Evolutionary conservation across 2,113 vertebrate genomes (phyloP).

Genomic region (Prochilodus magdalenae): DNA sequence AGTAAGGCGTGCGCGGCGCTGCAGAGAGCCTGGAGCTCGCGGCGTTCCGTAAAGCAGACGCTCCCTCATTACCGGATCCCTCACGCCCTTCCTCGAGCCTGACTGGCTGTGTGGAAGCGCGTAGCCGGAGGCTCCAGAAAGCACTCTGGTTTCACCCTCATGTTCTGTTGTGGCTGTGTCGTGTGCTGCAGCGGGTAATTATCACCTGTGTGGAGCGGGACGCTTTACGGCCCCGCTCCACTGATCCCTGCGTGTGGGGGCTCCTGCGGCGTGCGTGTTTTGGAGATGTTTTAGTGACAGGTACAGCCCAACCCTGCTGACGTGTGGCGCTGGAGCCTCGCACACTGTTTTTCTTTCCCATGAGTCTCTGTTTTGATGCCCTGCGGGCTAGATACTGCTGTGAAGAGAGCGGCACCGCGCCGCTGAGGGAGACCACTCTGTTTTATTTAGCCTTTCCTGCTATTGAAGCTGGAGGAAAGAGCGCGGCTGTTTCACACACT

Average conservation of each 20-base stretch:
- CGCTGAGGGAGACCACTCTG: constrained; percentile 51
- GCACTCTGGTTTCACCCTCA: constrained; percentile 40
- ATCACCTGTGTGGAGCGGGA: constrained; percentile 42
- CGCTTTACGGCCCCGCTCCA: not conserved
- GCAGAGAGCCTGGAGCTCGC: too few species aligned
- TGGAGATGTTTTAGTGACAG: constrained; percentile 48
- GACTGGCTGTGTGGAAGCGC: constrained; percentile 46
- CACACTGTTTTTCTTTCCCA: constrained; percentile 57
- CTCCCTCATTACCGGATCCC: not conserved
- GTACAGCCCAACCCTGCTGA: constrained; percentile 61
- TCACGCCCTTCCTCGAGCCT: not conserved
- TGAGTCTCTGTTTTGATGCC: constrained; percentile 44
- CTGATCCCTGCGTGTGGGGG: constrained; percentile 18
- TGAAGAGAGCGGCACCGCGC: constrained; percentile 35
- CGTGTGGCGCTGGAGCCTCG: constrained; percentile 3
- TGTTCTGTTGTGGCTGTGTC: constrained; percentile 25
- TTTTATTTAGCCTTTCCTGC: constrained; percentile 66
- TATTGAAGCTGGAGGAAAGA: constrained; percentile 58
- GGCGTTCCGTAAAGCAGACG: not conserved
- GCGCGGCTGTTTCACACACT: constrained; percentile 24
- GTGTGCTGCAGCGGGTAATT: constrained; percentile 50
- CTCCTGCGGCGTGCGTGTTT: constrained; percentile 18
- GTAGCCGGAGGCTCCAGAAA: constrained; percentile 60
- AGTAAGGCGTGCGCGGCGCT: too few species aligned
- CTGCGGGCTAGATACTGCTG: constrained; percentile 52